A percentile compares a stretch with the other conserved stretches of the same genome.
phyloP scores from a whole-genome alignment of 2,797 vertebrate species.

The Austrolebias charrua region DNA sequence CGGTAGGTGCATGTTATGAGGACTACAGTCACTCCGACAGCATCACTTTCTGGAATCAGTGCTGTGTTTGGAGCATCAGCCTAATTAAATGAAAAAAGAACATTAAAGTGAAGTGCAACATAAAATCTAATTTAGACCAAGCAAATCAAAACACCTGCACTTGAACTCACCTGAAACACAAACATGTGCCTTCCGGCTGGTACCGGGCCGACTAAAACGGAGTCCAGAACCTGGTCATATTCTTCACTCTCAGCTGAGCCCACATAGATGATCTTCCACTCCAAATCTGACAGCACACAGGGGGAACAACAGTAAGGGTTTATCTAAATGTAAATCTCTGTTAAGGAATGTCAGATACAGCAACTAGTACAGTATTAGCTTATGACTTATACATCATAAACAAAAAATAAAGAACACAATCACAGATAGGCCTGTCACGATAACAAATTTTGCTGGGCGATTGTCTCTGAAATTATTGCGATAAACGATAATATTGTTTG shows the following conservation, averaged over 20 bases:
- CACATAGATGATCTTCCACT: constrained; percentile 95
- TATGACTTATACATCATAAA: no score
- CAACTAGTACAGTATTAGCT: no score
- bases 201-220: constrained; percentile 89
- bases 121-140: background rate
- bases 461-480: no score
- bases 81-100: constrained; percentile 52
- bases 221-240: constrained; percentile 89
- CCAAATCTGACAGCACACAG: constrained; percentile 78
- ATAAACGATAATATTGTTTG: no score
- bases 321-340: background rate
- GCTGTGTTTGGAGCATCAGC: constrained; percentile 85
- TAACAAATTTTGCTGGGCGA: no score
- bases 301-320: background rate
- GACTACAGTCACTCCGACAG: constrained; percentile 87
- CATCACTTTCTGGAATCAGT: constrained; percentile 87
- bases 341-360: background rate
- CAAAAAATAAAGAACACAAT: no score
- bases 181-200: constrained; percentile 92
- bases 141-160: background rate
- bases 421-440: no score
- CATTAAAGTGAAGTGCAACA: background rate
- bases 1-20: constrained; percentile 90
- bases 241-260: constrained; percentile 91
- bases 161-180: constrained; percentile 84